Conservation (phyloP, 35 echinoderm and acorn worm species). For the Strongylocentrotus purpuratus region DNA sequence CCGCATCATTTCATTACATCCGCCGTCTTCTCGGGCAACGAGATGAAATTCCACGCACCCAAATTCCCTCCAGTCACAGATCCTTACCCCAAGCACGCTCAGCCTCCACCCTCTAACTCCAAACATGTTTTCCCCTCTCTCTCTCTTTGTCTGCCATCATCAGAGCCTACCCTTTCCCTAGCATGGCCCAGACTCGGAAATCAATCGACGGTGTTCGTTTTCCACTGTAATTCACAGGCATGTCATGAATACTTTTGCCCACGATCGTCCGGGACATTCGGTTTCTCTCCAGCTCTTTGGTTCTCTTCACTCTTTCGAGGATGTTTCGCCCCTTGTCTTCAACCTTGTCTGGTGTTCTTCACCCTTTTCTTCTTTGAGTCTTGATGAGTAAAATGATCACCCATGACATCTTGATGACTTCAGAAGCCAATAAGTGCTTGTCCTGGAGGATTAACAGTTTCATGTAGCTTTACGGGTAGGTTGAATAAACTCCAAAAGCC, state of each 20-base stretch:
- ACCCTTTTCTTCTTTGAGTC: background rate
- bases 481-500: background rate
- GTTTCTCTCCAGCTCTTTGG: background rate
- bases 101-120: conserved; percentile 1
- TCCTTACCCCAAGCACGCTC: background rate
- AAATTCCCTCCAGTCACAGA: conserved; percentile 14
- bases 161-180: background rate
- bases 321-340: background rate
- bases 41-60: conserved; percentile 23
- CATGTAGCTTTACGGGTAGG: background rate
- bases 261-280: background rate
- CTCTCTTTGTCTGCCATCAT: background rate
- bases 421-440: conserved; percentile 16
- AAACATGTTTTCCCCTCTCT: conserved; percentile 16
- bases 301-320: background rate
- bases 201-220: conserved; percentile 22
- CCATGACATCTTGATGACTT: background rate
- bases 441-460: background rate
- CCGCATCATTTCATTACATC: background rate
- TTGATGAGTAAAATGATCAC: background rate
- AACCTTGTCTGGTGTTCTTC: background rate
- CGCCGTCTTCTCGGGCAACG: background rate
- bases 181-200: background rate
- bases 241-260: conserved; percentile 39
- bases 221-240: conserved; percentile 19